Conservation (phyloP, 2,888 invertebrate species). For the Philopedon plagiatum region DNA sequence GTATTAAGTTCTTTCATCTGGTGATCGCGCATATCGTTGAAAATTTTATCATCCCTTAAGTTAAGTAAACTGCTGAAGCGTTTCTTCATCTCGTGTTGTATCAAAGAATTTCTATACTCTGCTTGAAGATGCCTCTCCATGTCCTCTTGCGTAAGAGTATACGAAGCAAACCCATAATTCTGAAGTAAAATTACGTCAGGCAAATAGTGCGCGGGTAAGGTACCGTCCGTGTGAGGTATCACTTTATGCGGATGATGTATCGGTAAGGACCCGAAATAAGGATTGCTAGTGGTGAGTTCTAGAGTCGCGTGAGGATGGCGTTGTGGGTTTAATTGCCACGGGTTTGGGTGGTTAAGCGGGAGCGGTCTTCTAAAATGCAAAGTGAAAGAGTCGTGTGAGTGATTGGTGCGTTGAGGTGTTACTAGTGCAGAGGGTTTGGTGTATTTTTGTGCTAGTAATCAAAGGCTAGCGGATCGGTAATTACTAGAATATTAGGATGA, state of each 20-base stretch:
- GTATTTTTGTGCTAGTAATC: neutral
- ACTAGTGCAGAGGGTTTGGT: neutral
- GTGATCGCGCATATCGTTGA: constrained; percentile 38
- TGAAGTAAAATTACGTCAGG: constrained; percentile 59
- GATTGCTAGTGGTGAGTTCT: constrained; percentile 50
- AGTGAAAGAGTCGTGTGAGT: constrained; percentile 53
- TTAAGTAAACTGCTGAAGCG: constrained; percentile 62
- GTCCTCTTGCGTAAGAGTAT: constrained; percentile 43
- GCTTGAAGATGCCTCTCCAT: constrained; percentile 49
- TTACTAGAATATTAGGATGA: too few relatives aligned
- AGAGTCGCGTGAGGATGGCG: constrained; percentile 45
- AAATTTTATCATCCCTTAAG: constrained; percentile 50
- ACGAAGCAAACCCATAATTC: constrained; percentile 58
- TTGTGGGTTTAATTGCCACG: constrained; percentile 63
- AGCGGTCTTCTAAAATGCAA: constrained; percentile 64
- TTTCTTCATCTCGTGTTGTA: constrained; percentile 60
- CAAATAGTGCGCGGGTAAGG: constrained; percentile 49
- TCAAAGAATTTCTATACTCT: constrained; percentile 56
- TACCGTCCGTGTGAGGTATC: constrained; percentile 45
- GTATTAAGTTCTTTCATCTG: constrained; percentile 54
- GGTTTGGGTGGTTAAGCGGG: constrained; percentile 65
- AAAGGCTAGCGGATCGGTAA: neutral
- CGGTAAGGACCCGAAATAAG: constrained; percentile 56
- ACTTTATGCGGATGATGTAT: constrained; percentile 44
- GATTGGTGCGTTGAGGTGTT: constrained; percentile 46